phyloP scores from a whole-genome alignment of 2,113 vertebrate species.

The Poeciliopsis turrubarensis region DNA sequence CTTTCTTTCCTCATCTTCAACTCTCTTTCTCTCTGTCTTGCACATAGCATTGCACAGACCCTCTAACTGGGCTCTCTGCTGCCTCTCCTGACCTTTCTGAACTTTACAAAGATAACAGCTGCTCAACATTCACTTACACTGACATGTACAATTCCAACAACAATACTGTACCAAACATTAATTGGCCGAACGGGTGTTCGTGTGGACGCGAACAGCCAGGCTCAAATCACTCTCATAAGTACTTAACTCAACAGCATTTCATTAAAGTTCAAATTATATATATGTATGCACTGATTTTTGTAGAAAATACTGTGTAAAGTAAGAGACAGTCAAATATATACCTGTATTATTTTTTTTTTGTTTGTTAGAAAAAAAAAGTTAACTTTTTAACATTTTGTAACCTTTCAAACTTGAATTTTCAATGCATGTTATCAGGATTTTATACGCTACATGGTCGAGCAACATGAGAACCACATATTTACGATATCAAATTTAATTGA shows the following conservation, averaged over 20 bases:
- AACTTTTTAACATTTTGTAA: background rate
- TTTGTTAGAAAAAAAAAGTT: too few species aligned
- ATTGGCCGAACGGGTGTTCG: constrained; percentile 1
- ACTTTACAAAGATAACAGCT: constrained; percentile 66
- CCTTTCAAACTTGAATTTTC: background rate
- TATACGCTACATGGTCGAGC: background rate
- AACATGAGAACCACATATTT: background rate
- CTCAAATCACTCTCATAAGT: background rate
- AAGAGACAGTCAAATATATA: too few species aligned
- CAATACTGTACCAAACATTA: constrained; percentile 25
- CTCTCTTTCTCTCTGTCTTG: constrained; percentile 1
- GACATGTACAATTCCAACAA: constrained; percentile 51
- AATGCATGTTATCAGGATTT: too few species aligned
- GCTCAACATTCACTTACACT: constrained; percentile 57
- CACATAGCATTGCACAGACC: constrained; percentile 32
- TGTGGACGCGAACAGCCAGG: background rate
- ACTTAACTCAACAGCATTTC: constrained; percentile 11
- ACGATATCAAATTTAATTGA: background rate
- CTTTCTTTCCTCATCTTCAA: background rate
- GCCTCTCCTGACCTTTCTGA: constrained; percentile 76
- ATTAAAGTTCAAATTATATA: background rate
- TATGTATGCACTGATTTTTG: too few species aligned
- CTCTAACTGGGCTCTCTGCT: constrained; percentile 78
- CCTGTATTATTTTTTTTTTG: too few species aligned
- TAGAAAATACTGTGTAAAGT: too few species aligned